These are phyloP conservation scores for Sycophaga agraensis DNA, from an alignment of 1,140 invertebrate genomes.

Conservation along the genomic window DNA sequence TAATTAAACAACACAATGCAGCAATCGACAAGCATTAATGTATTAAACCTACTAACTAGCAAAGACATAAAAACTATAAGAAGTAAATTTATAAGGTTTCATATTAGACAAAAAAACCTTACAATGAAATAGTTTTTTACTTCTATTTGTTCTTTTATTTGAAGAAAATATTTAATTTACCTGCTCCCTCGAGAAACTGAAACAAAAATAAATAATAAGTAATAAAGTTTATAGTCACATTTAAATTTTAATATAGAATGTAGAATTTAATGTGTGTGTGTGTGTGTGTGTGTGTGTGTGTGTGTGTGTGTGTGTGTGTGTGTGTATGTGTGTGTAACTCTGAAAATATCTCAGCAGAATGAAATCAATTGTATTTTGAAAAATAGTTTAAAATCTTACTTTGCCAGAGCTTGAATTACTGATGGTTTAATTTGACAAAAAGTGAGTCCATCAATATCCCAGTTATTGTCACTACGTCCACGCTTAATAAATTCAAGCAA, in stretches of 20 bases:
- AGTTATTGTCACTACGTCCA: slow-evolving; percentile 43
- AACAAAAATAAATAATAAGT: slow-evolving; percentile 30
- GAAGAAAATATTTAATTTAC: slow-evolving; percentile 39
- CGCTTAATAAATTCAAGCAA: slow-evolving; percentile 50
- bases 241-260: no score
- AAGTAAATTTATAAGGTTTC: not conserved
- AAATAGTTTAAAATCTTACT: slow-evolving; percentile 40
- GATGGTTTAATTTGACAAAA: slow-evolving; percentile 44
- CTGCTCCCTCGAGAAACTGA: slow-evolving; percentile 40
- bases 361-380: no score
- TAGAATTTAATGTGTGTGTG: no score
- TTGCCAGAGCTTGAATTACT: slow-evolving; percentile 39
- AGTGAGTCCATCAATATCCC: slow-evolving; percentile 46
- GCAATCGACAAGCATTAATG: slow-evolving; percentile 20
- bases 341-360: no score
- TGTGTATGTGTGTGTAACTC: no score
- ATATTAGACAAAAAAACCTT: no score
- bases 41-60: not conserved
- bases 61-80: no score
- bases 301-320: no score
- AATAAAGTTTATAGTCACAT: no score
- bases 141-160: no score
- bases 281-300: no score
- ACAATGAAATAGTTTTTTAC: no score
- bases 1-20: slow-evolving; percentile 15